Percentiles rank a stretch among this genome's conserved stretches.
phyloP scores from a whole-genome alignment of 2,113 vertebrate genomes.

The Leptocoma aspasia region DNA sequence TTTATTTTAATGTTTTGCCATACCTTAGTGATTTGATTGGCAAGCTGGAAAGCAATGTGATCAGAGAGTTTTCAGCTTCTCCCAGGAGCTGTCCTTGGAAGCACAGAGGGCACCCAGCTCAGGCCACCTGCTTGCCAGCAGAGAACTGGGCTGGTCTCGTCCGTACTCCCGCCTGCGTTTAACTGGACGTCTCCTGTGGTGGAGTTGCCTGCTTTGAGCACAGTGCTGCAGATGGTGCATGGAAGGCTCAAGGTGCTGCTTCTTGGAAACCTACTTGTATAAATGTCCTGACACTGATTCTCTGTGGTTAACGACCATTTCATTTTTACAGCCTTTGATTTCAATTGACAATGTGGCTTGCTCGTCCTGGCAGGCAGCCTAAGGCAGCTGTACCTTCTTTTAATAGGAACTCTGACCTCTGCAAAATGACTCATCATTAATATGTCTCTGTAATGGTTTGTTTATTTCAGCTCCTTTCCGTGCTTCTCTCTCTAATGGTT shows the following conservation, averaged over 20 bases:
- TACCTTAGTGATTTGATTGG: background rate
- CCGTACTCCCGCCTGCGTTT: background rate
- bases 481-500: constrained; percentile 74
- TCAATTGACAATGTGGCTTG: constrained; percentile 45
- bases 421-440: constrained; percentile 63
- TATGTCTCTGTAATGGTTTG: constrained; percentile 31
- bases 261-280: background rate
- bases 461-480: constrained; percentile 52
- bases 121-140: background rate
- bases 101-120: background rate
- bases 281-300: background rate
- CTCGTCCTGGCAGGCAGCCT: constrained; percentile 46
- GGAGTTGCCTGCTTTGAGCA: constrained; percentile 26
- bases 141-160: background rate
- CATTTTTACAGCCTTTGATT: constrained; percentile 60
- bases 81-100: constrained; percentile 12
- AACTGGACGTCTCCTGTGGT: fast-evolving
- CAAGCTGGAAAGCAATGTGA: background rate
- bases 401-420: constrained; percentile 70
- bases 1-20: background rate
- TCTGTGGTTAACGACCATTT: constrained; percentile 48
- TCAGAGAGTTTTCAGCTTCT: background rate
- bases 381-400: constrained; percentile 71
- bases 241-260: constrained; percentile 51
- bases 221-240: background rate